Percentiles rank a stretch among this genome's conserved stretches.
These are phyloP conservation scores for Nomada ruficornis DNA, from an alignment of 2,888 invertebrate species.

Conservation along the genomic window DNA sequence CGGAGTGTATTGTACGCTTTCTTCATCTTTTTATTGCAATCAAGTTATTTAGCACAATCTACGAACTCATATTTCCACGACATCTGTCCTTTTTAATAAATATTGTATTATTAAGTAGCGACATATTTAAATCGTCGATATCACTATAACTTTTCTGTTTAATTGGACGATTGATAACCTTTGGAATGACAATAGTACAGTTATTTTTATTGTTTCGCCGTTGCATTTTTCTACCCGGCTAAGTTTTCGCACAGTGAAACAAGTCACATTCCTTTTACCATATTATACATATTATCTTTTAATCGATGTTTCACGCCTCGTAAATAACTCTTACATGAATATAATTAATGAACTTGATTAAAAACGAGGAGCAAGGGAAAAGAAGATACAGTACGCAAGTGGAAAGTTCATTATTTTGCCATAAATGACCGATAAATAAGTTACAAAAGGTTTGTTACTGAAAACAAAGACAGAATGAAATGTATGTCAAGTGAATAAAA, in stretches of 20 bases:
- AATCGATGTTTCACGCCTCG: constrained; percentile 14
- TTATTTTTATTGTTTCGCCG: background rate
- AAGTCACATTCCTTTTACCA: background rate
- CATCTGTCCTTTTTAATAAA: too few species aligned
- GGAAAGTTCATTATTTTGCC: background rate
- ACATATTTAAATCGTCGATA: background rate
- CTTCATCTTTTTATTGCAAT: too few species aligned
- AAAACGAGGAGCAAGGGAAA: background rate
- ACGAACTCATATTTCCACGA: too few species aligned
- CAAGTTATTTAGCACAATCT: too few species aligned
- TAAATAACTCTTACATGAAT: constrained; percentile 31
- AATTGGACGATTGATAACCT: constrained; percentile 11
- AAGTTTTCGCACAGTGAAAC: background rate
- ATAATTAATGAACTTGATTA: constrained; percentile 21
- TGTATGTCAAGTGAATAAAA: background rate
- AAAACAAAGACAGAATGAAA: background rate
- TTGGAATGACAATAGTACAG: background rate
- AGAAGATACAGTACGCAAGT: background rate
- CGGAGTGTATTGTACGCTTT: too few species aligned
- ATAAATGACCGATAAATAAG: constrained; percentile 1
- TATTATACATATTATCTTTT: background rate
- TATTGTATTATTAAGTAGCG: too few species aligned
- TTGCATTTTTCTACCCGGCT: background rate
- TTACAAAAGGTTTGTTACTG: background rate
- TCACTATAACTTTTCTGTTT: background rate